phyloP scores from a whole-genome alignment of 2,797 vertebrate species.

The Ciconia nigra region DNA sequence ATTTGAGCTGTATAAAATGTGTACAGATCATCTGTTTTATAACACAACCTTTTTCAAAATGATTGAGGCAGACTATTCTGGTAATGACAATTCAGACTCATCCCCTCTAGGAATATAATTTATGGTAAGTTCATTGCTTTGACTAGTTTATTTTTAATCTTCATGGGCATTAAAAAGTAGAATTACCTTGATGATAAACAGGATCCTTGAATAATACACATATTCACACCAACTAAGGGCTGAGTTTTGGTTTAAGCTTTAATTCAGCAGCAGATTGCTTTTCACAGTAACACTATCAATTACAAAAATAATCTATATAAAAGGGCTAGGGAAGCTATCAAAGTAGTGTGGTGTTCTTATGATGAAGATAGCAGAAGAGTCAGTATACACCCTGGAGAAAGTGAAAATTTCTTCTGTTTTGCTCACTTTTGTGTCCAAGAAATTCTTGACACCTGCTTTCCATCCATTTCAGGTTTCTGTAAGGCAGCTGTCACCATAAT shows the following conservation, averaged over 20 bases:
- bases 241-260: background rate
- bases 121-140: background rate
- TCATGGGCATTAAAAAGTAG: background rate
- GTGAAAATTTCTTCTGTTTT: background rate
- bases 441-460: background rate
- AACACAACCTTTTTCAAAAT: background rate
- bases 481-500: background rate
- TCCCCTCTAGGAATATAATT: background rate
- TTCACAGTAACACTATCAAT: background rate
- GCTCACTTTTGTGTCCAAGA: background rate
- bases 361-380: background rate
- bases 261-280: background rate
- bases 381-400: background rate
- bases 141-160: constrained; percentile 18
- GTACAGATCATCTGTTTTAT: background rate
- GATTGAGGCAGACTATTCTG: background rate
- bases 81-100: background rate
- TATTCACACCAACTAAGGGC: background rate
- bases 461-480: background rate
- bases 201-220: background rate
- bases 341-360: background rate
- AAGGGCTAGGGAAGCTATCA: background rate
- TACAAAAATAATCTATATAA: background rate
- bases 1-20: background rate
- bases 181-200: background rate